These are phyloP conservation scores for Pygathrix nemaeus DNA, from an alignment of 2,113 vertebrate species.

Conservation along the genomic window DNA sequence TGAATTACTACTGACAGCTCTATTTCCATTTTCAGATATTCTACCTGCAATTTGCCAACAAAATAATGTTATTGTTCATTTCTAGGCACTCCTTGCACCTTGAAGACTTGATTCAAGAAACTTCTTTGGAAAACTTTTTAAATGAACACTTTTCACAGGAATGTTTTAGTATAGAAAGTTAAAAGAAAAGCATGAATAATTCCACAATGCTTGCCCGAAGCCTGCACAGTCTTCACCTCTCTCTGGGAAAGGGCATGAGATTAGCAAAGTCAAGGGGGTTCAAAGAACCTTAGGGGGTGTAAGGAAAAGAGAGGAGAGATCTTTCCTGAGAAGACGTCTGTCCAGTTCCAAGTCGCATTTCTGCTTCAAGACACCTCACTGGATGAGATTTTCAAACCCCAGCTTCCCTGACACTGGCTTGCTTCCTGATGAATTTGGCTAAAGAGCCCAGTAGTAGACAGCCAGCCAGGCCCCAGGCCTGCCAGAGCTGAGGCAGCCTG, in stretches of 20 bases:
- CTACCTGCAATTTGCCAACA: constrained; percentile 54
- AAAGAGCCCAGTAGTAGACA: constrained; percentile 65
- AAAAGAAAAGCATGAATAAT: constrained; percentile 72
- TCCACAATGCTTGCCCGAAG: constrained; percentile 48
- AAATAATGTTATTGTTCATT: constrained; percentile 77
- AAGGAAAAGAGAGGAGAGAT: constrained; percentile 35
- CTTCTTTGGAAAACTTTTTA: constrained; percentile 48
- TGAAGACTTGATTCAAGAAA: not conserved
- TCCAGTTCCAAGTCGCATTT: constrained; percentile 64
- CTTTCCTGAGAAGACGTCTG: constrained; percentile 61
- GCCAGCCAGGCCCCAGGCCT: constrained; percentile 72
- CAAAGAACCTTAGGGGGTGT: constrained; percentile 50
- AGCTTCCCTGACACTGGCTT: constrained; percentile 17
- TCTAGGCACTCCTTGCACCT: constrained; percentile 34
- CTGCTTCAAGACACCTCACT: constrained; percentile 71
- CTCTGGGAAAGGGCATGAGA: constrained; percentile 64
- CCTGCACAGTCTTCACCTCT: constrained; percentile 25
- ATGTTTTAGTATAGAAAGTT: constrained; percentile 57
- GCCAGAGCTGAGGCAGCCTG: constrained; percentile 79
- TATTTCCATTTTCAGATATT: constrained; percentile 81
- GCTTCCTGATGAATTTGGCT: constrained; percentile 72
- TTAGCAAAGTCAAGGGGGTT: constrained; percentile 62
- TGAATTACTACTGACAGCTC: constrained; percentile 79
- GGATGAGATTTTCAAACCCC: constrained; percentile 59
- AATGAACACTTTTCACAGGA: constrained; percentile 57